Percentiles rank a stretch among this genome's conserved stretches.
Conservation (phyloP, 1,140 invertebrate genomes). For the Sycophaga agraensis region DNA sequence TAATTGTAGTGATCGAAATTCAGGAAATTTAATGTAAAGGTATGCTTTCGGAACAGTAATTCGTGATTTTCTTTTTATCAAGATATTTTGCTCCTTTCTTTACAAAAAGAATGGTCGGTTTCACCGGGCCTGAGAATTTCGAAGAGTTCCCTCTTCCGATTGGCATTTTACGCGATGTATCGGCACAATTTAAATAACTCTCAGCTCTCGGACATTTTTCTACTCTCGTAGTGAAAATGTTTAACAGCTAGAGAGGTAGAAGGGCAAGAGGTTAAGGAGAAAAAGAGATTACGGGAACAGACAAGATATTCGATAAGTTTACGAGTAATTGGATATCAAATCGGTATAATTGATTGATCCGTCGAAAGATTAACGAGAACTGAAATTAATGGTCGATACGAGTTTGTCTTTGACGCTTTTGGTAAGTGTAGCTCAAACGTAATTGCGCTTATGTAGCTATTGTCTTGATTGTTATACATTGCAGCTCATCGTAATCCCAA, state of each 20-base stretch:
- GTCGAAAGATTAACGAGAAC: conserved; percentile 16
- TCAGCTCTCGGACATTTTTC: conserved; percentile 13
- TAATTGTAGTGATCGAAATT: too few relatives aligned
- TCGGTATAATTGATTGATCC: conserved; percentile 23
- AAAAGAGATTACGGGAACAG: too few relatives aligned
- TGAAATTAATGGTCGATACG: conserved; percentile 13
- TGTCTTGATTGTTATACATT: too few relatives aligned
- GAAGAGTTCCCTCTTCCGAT: neutral
- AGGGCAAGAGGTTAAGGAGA: too few relatives aligned
- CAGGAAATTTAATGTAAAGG: too few relatives aligned
- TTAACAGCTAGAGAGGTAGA: too few relatives aligned
- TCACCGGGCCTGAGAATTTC: neutral
- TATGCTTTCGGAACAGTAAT: too few relatives aligned
- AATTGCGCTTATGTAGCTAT: too few relatives aligned
- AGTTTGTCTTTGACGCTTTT: neutral
- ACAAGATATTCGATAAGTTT: conserved; percentile 17
- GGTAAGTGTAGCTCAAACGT: neutral
- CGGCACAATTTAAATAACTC: conserved; percentile 22
- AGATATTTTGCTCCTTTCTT: conserved; percentile 3
- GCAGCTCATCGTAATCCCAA: too few relatives aligned
- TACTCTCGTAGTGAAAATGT: neutral
- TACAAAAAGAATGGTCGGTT: neutral
- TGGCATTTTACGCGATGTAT: neutral
- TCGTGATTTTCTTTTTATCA: neutral
- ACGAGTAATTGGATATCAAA: conserved; percentile 23